These are phyloP conservation scores for Homalodisca vitripennis DNA, from an alignment of 1,140 invertebrate species.

Conservation along the genomic window DNA sequence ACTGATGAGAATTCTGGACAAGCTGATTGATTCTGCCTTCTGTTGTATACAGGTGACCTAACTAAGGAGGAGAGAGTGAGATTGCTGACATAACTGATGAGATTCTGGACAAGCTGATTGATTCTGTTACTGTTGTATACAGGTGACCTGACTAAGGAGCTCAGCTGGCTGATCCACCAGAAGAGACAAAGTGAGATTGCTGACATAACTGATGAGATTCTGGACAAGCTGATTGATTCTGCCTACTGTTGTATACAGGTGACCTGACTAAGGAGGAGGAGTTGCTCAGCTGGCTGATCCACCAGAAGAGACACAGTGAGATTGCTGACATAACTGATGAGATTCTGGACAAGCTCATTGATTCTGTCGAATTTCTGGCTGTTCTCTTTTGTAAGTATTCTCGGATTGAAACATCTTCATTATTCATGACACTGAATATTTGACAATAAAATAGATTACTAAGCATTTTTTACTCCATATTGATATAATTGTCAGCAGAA, in stretches of 20 bases:
- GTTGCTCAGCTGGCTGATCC: conserved; percentile 82
- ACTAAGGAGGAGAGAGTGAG: no score
- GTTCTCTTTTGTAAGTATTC: conserved; percentile 87
- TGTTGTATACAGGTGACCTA: no score
- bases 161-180: conserved; percentile 87
- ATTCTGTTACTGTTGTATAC: no score
- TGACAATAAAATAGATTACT: no score
- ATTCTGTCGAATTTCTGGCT: conserved; percentile 72
- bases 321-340: conserved; percentile 91
- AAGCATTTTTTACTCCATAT: no score
- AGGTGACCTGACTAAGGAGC: conserved; percentile 86
- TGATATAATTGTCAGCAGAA: no score
- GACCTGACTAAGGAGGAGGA: conserved; percentile 91
- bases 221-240: conserved; percentile 84
- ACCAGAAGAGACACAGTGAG: conserved; percentile 86
- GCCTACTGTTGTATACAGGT: conserved; percentile 62
- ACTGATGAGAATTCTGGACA: no score
- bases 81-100: no score
- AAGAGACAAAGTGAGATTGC: conserved; percentile 89
- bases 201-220: conserved; percentile 91
- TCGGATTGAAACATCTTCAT: no score
- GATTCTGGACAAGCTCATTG: conserved; percentile 91
- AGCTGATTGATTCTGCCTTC: no score
- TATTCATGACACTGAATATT: no score
- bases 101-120: no score